Evolutionary conservation across 64 coral and sea anemone genomes (phyloP).

Genomic region (Montipora capricornis): DNA sequence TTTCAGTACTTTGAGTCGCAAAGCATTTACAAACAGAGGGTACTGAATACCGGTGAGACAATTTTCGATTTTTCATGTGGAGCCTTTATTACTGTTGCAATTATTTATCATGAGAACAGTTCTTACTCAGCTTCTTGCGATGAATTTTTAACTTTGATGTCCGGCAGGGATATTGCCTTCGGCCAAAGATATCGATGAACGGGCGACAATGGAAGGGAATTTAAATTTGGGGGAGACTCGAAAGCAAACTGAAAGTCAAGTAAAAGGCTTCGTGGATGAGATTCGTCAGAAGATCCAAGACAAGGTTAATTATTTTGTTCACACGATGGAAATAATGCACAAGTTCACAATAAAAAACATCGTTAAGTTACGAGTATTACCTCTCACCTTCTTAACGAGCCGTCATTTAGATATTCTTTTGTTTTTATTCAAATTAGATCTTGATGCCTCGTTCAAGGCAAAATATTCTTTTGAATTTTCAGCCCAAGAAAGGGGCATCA

Average conservation of each 20-base stretch:
- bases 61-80: background rate
- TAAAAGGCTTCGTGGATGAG: conserved; percentile 24
- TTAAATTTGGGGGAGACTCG: background rate
- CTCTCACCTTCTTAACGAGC: too few relatives aligned
- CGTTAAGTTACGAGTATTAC: too few relatives aligned
- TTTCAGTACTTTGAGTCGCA: conserved; percentile 24
- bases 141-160: background rate
- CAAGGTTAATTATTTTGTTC: background rate
- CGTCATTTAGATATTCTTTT: too few relatives aligned
- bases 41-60: conserved; percentile 9
- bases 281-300: conserved; percentile 1
- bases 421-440: too few relatives aligned
- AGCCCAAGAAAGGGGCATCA: too few relatives aligned
- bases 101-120: background rate
- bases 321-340: too few relatives aligned
- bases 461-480: too few relatives aligned
- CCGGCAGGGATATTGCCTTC: background rate
- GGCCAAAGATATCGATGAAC: background rate
- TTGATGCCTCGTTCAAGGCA: too few relatives aligned
- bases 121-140: background rate
- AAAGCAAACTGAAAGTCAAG: conserved; percentile 5
- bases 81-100: background rate
- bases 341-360: too few relatives aligned
- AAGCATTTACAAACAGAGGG: background rate
- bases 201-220: background rate